Conservation (phyloP, 2,797 vertebrate genomes). For the Chelmon rostratus region DNA sequence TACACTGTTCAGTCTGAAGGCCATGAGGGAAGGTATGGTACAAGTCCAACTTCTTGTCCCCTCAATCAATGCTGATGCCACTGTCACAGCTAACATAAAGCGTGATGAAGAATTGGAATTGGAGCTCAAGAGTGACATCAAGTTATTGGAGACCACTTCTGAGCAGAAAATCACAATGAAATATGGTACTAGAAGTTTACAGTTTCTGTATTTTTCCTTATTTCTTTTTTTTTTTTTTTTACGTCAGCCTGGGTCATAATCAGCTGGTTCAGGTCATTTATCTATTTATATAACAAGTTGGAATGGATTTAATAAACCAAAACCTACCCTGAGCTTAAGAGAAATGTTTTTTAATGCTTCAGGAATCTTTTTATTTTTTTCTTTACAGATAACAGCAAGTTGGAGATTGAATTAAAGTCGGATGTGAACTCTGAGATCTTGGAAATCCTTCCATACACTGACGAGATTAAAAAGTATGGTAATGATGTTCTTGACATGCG, state of each 20-base stretch:
- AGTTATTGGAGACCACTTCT: not conserved
- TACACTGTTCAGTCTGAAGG: conserved; percentile 82
- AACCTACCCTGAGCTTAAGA: not conserved
- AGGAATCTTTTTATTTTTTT: not conserved
- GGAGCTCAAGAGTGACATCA: not conserved
- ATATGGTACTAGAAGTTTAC: not conserved
- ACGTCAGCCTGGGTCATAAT: not conserved
- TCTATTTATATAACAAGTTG: too few relatives aligned
- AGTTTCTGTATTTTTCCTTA: not conserved
- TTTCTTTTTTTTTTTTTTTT: not conserved
- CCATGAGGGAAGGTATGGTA: conserved; percentile 85
- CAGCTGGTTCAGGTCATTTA: not conserved
- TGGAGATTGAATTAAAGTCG: not conserved
- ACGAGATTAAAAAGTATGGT: not conserved
- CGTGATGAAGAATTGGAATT: not conserved
- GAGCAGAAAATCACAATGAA: not conserved
- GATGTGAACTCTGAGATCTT: not conserved
- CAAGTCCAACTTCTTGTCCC: conserved; percentile 89
- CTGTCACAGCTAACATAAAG: not conserved
- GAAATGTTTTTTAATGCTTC: not conserved
- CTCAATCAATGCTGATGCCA: conserved; percentile 19
- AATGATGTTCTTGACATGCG: not conserved
- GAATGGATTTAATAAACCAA: not conserved
- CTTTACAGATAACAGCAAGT: not conserved
- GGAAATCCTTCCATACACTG: not conserved